Percentiles rank a stretch among this genome's conserved stretches.
These are phyloP conservation scores for Pedetes capensis DNA, from an alignment of 2,113 vertebrate genomes.

Conservation along the genomic window DNA sequence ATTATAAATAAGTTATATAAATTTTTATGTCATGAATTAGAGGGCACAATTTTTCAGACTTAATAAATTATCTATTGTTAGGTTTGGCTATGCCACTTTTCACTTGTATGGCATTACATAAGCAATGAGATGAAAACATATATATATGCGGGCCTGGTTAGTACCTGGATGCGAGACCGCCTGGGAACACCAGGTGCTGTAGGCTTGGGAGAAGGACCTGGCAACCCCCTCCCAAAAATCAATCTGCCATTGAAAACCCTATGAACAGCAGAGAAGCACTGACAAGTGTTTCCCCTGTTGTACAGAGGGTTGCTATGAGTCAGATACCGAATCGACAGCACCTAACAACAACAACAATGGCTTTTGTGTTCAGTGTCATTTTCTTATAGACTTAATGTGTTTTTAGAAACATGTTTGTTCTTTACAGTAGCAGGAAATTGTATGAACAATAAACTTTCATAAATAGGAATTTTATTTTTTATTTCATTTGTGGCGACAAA, in stretches of 20 bases:
- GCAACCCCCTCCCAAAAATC: too few species aligned
- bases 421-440: not conserved
- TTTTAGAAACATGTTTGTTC: not conserved
- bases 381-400: not conserved
- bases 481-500: not conserved
- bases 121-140: not conserved
- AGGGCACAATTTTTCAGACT: not conserved
- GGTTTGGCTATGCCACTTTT: not conserved
- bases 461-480: not conserved
- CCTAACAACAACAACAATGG: too few species aligned
- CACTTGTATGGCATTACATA: not conserved
- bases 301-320: too few species aligned
- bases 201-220: too few species aligned
- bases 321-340: too few species aligned
- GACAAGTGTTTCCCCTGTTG: too few species aligned
- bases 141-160: too few species aligned
- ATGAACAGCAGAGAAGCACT: too few species aligned
- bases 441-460: not conserved
- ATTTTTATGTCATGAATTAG: not conserved
- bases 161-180: too few species aligned
- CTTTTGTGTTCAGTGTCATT: not conserved
- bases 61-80: not conserved
- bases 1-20: constrained; percentile 23
- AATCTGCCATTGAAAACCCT: too few species aligned
- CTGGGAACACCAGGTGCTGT: too few species aligned